Evolutionary conservation across 2,888 invertebrate genomes (phyloP).

Genomic region (Drosophila prolongata): DNA sequence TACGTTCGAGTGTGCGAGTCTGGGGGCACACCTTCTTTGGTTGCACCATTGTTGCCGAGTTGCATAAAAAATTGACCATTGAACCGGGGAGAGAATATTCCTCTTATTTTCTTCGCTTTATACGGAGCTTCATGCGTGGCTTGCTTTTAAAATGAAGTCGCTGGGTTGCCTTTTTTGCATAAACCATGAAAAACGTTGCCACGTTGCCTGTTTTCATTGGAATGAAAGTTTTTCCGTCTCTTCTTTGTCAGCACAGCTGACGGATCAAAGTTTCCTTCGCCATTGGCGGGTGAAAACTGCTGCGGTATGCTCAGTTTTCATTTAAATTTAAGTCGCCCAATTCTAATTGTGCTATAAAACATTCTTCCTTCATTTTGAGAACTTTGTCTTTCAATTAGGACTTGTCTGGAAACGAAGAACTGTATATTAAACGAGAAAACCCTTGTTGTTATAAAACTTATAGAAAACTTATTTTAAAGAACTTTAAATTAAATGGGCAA

Average conservation of each 20-base stretch:
- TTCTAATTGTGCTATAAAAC: conserved; percentile 4
- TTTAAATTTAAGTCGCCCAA: conserved; percentile 8
- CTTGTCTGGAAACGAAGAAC: not conserved
- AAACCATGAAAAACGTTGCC: conserved; percentile 39
- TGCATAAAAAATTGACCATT: conserved; percentile 69
- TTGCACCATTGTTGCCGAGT: conserved; percentile 49
- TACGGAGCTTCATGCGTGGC: conserved; percentile 43
- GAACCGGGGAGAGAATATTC: conserved; percentile 63
- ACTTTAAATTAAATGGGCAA: too few relatives aligned
- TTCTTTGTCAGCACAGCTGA: conserved; percentile 16
- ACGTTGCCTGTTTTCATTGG: conserved; percentile 29
- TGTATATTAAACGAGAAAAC: not conserved
- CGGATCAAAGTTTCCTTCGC: conserved; percentile 35
- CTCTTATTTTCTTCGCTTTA: conserved; percentile 33
- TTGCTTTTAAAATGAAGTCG: conserved; percentile 46
- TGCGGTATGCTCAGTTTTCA: conserved; percentile 12
- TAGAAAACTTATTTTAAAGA: too few relatives aligned
- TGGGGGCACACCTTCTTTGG: conserved; percentile 43
- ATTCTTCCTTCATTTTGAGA: not conserved
- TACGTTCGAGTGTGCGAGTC: conserved; percentile 23
- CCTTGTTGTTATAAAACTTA: too few relatives aligned
- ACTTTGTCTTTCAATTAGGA: not conserved
- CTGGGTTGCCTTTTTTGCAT: conserved; percentile 39
- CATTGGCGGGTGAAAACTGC: conserved; percentile 9
- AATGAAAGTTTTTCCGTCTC: conserved; percentile 26